Evolutionary conservation across 2,797 vertebrate species (phyloP).

Genomic region (Denticeps clupeoides): DNA sequence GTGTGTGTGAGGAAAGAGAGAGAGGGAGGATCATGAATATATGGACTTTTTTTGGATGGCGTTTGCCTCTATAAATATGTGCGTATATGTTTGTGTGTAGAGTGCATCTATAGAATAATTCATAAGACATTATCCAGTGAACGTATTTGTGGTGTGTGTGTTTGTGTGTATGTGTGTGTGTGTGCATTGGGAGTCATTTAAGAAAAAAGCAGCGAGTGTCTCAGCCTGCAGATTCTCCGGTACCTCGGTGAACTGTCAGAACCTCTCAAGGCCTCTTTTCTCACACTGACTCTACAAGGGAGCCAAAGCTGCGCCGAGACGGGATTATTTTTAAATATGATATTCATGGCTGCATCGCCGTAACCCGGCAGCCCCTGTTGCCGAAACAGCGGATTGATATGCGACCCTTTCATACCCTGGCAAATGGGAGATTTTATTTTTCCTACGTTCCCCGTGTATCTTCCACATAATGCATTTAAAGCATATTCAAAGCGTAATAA

Average conservation of each 20-base stretch:
- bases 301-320: background rate
- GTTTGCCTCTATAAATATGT: no score
- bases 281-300: background rate
- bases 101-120: slow-evolving; percentile 5
- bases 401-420: no score
- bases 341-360: background rate
- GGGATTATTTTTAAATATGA: slow-evolving; percentile 1
- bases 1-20: no score
- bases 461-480: no score
- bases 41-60: no score
- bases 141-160: slow-evolving; percentile 8
- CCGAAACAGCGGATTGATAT: no score
- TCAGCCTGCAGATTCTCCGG: background rate
- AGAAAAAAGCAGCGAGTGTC: background rate
- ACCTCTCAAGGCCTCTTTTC: background rate
- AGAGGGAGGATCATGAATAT: no score
- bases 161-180: slow-evolving; percentile 5
- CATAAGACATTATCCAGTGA: slow-evolving; percentile 15
- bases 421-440: no score
- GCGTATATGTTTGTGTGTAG: background rate
- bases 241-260: background rate
- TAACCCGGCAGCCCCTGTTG: no score
- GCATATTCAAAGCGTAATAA: no score
- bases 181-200: background rate
- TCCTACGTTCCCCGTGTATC: no score